phyloP scores from a whole-genome alignment of 2,797 vertebrate genomes.

The Mastacembelus armatus region DNA sequence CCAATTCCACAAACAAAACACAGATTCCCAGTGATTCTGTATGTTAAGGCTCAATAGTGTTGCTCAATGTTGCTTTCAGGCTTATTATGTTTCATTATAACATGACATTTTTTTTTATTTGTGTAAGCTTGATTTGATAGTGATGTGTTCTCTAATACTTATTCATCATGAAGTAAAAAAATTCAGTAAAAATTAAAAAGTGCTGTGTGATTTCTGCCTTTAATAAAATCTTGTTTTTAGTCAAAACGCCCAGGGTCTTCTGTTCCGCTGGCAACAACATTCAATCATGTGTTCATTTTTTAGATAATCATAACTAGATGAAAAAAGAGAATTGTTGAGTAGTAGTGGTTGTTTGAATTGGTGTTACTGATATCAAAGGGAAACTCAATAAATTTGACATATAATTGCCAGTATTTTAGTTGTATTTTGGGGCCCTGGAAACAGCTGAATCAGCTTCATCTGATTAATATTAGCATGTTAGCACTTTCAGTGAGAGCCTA shows the following conservation, averaged over 20 bases:
- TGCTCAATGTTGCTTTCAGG: slow-evolving; percentile 27
- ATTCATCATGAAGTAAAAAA: slow-evolving; percentile 16
- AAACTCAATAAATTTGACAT: not conserved
- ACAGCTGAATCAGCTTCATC: not conserved
- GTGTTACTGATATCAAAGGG: not conserved
- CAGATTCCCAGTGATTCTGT: slow-evolving; percentile 23
- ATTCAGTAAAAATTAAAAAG: slow-evolving; percentile 7
- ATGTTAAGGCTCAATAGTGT: not conserved
- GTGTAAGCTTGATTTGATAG: slow-evolving; percentile 7
- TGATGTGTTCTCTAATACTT: slow-evolving; percentile 9
- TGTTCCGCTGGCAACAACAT: slow-evolving; percentile 20
- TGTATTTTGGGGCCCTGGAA: not conserved
- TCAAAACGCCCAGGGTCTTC: slow-evolving; percentile 17
- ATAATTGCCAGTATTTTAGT: not conserved
- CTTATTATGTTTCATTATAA: slow-evolving; percentile 38
- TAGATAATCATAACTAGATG: slow-evolving; percentile 13
- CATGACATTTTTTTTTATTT: slow-evolving; percentile 20
- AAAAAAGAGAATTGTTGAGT: slow-evolving; percentile 13
- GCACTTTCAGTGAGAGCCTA: too few species aligned
- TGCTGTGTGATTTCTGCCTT: slow-evolving; percentile 12
- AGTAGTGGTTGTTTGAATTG: not conserved
- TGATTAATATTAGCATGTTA: too few species aligned
- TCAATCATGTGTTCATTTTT: slow-evolving; percentile 34
- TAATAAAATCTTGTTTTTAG: not conserved
- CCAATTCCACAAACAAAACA: slow-evolving; percentile 16